Percentiles rank a stretch among this genome's conserved stretches.
Evolutionary conservation across 2,113 vertebrate species (phyloP).

Genomic region (Heterotis niloticus): DNA sequence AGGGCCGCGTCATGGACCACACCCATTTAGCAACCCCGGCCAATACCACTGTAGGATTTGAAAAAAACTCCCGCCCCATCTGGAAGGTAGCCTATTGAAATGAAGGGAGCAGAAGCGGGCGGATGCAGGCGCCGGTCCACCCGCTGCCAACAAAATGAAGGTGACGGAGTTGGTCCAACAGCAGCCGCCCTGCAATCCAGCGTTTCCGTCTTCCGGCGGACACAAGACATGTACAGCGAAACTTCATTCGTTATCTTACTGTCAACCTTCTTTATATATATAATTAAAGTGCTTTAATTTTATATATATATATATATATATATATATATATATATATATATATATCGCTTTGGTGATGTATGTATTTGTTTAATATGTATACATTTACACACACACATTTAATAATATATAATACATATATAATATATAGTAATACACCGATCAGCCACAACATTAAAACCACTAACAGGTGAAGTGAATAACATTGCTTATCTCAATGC

Average conservation of each 20-base stretch:
- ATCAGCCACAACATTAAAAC: no score
- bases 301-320: no score
- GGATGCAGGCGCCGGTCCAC: background rate
- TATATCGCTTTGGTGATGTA: no score
- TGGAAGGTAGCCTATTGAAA: constrained; percentile 27
- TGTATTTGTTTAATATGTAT: no score
- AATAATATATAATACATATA: no score
- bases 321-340: no score
- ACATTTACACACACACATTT: no score
- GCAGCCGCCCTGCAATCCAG: background rate
- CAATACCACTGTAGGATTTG: constrained; percentile 34
- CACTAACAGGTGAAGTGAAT: no score
- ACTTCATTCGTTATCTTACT: background rate
- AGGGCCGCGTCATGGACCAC: constrained; percentile 43
- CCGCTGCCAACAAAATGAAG: constrained; percentile 31
- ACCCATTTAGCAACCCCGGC: constrained; percentile 24
- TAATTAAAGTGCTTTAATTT: no score
- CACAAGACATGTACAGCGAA: background rate
- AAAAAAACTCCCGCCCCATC: constrained; percentile 16
- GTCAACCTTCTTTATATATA: no score
- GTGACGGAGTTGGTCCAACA: background rate
- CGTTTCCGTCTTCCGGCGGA: constrained; percentile 28
- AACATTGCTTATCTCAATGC: no score
- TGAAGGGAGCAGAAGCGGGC: background rate
- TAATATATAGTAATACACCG: no score